A percentile compares a stretch with the other conserved stretches of the same genome.
These are phyloP conservation scores for Drosophila multiciliata DNA, from an alignment of 2,888 invertebrate species.

Conservation along the genomic window DNA sequence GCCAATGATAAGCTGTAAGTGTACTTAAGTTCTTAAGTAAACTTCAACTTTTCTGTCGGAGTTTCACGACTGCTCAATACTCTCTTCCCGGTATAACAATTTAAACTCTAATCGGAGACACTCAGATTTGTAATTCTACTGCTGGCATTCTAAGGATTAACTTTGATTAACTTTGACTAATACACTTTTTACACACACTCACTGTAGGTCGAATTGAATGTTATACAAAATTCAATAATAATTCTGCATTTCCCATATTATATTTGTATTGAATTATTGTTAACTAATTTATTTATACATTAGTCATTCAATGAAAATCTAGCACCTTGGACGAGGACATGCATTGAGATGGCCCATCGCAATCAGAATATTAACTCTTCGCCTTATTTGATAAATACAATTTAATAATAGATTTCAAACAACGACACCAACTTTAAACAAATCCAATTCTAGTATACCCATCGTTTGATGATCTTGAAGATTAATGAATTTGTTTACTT, in stretches of 20 bases:
- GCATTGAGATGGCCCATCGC: neutral
- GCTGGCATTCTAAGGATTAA: too few species aligned
- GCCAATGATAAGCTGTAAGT: conserved; percentile 86
- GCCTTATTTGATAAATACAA: neutral
- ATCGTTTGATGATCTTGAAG: neutral
- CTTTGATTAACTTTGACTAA: too few species aligned
- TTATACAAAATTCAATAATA: too few species aligned
- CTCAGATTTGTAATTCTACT: too few species aligned
- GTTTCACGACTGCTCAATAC: neutral
- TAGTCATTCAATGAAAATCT: neutral
- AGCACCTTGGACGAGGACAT: neutral
- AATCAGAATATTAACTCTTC: neutral
- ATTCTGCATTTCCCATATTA: too few species aligned
- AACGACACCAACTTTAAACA: neutral
- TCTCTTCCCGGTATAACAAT: neutral
- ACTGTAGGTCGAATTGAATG: too few species aligned
- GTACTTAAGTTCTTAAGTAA: neutral
- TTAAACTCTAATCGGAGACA: neutral
- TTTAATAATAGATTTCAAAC: neutral
- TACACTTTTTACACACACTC: too few species aligned
- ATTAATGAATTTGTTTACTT: conserved; percentile 4
- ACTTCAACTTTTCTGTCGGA: neutral
- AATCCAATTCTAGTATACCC: neutral
- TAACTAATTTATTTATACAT: neutral
- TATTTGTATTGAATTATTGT: neutral